phyloP scores from a whole-genome alignment of 2,113 vertebrate species.

The Athene noctua region DNA sequence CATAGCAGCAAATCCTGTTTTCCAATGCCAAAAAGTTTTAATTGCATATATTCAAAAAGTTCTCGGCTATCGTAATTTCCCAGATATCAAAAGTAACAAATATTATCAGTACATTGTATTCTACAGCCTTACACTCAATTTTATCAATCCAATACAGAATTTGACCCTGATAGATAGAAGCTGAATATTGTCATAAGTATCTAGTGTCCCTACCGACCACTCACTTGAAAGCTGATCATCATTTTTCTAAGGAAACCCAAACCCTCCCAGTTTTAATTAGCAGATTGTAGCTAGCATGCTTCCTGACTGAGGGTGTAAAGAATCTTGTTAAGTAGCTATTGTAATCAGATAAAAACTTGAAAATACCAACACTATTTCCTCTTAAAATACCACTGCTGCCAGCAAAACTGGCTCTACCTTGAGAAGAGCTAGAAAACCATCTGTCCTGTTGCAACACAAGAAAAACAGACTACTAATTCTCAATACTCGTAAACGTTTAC shows the following conservation, averaged over 20 bases:
- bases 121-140: background rate
- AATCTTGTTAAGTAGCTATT: background rate
- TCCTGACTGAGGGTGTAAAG: background rate
- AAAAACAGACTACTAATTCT: background rate
- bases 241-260: background rate
- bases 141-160: background rate
- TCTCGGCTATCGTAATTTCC: background rate
- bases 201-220: background rate
- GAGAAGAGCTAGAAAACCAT: background rate
- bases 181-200: background rate
- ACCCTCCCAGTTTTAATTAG: background rate
- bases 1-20: background rate
- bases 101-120: background rate
- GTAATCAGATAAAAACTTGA: background rate
- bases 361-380: background rate
- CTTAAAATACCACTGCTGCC: background rate
- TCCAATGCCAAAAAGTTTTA: background rate
- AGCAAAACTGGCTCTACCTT: background rate
- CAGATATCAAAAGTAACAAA: background rate
- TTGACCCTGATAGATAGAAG: background rate
- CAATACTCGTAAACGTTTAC: background rate
- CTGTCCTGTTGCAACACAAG: background rate
- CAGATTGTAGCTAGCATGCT: background rate
- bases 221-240: background rate
- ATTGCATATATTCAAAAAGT: background rate